Conservation (phyloP, 2,113 vertebrate genomes). For the Clarias batrachus region DNA sequence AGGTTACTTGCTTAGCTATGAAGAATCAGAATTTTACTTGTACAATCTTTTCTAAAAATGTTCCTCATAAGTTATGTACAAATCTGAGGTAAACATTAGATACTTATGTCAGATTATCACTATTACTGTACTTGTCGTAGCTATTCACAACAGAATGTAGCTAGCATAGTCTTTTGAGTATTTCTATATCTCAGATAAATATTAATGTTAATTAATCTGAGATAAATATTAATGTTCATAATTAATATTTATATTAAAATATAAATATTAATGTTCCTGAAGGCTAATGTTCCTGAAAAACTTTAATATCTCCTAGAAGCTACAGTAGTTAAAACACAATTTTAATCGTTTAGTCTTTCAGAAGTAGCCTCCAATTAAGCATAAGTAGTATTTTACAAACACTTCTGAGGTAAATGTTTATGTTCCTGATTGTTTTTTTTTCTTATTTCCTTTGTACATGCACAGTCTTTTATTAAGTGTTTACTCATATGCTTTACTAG, state of each 20-base stretch:
- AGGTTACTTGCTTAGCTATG: background rate
- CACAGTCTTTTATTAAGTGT: background rate
- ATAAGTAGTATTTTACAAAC: background rate
- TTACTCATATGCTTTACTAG: background rate
- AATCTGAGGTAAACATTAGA: background rate
- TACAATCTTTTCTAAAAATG: background rate
- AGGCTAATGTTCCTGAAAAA: no score
- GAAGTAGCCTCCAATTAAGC: background rate
- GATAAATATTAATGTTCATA: no score
- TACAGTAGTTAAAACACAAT: no score
- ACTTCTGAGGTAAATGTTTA: background rate
- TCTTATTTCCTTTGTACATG: background rate
- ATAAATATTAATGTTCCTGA: no score
- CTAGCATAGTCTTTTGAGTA: no score
- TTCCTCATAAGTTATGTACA: background rate
- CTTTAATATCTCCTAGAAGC: no score
- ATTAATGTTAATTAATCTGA: no score
- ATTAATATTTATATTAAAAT: no score
- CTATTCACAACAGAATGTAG: background rate
- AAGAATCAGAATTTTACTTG: no score
- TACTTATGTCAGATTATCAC: background rate
- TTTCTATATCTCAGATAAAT: no score
- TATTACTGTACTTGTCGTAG: no score
- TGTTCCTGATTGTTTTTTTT: background rate
- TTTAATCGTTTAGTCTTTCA: background rate